Percentiles rank a stretch among this genome's conserved stretches.
phyloP scores from a whole-genome alignment of 2,797 vertebrate species.

The Ciconia nigra region DNA sequence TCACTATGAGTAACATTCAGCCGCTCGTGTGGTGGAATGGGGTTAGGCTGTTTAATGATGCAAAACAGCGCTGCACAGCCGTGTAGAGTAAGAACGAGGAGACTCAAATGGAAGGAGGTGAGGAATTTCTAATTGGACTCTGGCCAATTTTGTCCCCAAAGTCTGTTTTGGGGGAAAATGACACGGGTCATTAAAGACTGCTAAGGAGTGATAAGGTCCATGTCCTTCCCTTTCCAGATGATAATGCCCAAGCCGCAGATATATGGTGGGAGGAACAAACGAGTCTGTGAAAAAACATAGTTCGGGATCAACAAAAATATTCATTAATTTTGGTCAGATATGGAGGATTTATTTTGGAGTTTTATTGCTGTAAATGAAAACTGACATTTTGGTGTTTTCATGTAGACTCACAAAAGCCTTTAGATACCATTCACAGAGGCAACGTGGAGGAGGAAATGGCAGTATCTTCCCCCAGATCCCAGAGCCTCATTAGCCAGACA shows the following conservation, averaged over 20 bases:
- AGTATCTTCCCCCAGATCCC: not conserved
- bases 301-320: not conserved
- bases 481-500: not conserved
- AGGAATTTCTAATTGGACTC: not conserved
- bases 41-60: slow-evolving; percentile 11
- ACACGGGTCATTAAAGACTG: not conserved
- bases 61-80: not conserved
- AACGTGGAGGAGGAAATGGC: not conserved
- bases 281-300: not conserved
- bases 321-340: not conserved
- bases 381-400: not conserved
- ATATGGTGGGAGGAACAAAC: not conserved
- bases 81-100: not conserved
- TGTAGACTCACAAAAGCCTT: not conserved
- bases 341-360: not conserved
- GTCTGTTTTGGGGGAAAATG: not conserved
- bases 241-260: not conserved
- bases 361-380: not conserved
- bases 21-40: not conserved
- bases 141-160: not conserved
- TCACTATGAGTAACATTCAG: not conserved
- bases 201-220: not conserved
- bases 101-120: not conserved
- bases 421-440: not conserved
- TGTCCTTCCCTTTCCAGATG: not conserved